A percentile compares a stretch with the other conserved stretches of the same genome.
phyloP scores from a whole-genome alignment of 1,140 invertebrate genomes.

The Argopecten irradians region DNA sequence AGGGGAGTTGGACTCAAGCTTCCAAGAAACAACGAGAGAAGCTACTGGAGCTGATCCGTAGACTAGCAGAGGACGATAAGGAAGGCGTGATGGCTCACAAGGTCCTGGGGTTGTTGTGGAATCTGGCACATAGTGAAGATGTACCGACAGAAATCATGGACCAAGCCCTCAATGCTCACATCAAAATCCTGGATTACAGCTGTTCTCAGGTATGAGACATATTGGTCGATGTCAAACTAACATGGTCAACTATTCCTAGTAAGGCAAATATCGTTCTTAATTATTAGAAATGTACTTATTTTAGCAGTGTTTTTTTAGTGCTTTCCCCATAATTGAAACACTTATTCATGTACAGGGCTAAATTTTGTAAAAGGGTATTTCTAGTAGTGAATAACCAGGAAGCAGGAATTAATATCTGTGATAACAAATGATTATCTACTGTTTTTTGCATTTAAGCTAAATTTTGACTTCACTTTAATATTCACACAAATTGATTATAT shows the following conservation, averaged over 20 bases:
- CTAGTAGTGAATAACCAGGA: too few species aligned
- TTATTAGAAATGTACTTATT: too few species aligned
- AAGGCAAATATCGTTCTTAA: background rate
- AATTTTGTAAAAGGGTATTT: too few species aligned
- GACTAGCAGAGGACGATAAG: slow-evolving; percentile 98
- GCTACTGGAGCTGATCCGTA: slow-evolving; percentile 93
- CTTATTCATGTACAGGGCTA: too few species aligned
- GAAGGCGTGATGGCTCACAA: slow-evolving; percentile 99
- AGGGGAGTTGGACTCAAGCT: slow-evolving; percentile 96
- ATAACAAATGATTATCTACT: too few species aligned
- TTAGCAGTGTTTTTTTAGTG: too few species aligned
- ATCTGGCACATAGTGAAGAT: slow-evolving; percentile 96
- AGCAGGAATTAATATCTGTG: too few species aligned
- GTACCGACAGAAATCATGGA: slow-evolving; percentile 98
- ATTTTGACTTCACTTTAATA: too few species aligned
- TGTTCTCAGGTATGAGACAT: slow-evolving; percentile 85
- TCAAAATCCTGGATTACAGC: slow-evolving; percentile 98
- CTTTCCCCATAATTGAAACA: too few species aligned
- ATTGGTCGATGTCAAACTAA: background rate
- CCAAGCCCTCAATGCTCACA: slow-evolving; percentile 94
- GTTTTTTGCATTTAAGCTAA: too few species aligned
- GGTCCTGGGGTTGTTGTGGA: slow-evolving; percentile 97
- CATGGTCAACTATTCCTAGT: background rate
- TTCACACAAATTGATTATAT: too few species aligned
- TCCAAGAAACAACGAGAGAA: slow-evolving; percentile 97